Percentiles rank a stretch among this genome's conserved stretches.
Evolutionary conservation across 1,140 invertebrate genomes (phyloP).

Genomic region (Anthonomus grandis): DNA sequence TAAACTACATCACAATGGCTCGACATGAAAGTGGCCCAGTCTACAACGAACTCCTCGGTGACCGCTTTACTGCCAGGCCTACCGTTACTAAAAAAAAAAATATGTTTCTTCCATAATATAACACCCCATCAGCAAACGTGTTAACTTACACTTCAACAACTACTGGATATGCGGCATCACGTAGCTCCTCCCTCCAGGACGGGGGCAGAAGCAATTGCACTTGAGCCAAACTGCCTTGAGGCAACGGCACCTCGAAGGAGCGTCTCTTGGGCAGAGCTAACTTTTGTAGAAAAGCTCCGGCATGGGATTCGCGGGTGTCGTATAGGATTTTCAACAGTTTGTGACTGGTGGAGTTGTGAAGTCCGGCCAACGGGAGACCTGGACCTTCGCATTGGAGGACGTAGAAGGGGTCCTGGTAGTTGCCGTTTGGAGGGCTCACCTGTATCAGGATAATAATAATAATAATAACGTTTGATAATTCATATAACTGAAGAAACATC

Average conservation of each 20-base stretch:
- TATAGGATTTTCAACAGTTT: constrained; percentile 70
- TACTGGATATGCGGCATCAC: constrained; percentile 80
- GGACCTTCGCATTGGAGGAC: constrained; percentile 77
- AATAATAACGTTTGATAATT: no score
- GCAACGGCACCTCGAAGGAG: constrained; percentile 68
- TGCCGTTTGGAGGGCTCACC: constrained; percentile 34
- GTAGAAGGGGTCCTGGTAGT: constrained; percentile 61
- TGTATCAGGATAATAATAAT: no score
- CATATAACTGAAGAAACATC: no score
- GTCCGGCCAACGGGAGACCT: constrained; percentile 71
- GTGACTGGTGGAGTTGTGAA: constrained; percentile 68
- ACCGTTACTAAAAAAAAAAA: constrained; percentile 68
- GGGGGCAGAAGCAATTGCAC: constrained; percentile 77
- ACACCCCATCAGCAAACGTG: neutral
- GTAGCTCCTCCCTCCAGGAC: constrained; percentile 76
- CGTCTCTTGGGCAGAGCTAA: constrained; percentile 70
- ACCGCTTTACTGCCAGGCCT: constrained; percentile 85
- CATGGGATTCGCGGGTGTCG: constrained; percentile 66
- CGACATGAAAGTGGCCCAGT: constrained; percentile 92
- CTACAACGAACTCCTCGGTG: constrained; percentile 78
- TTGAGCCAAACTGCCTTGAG: constrained; percentile 72
- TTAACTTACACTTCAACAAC: constrained; percentile 73
- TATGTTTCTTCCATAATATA: neutral
- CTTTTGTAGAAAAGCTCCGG: constrained; percentile 60
- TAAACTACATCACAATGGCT: constrained; percentile 88